Percentiles rank a stretch among this genome's conserved stretches.
These are phyloP conservation scores for Leptonema lineaticorne DNA, from an alignment of 1,140 invertebrate species.

Conservation along the genomic window DNA sequence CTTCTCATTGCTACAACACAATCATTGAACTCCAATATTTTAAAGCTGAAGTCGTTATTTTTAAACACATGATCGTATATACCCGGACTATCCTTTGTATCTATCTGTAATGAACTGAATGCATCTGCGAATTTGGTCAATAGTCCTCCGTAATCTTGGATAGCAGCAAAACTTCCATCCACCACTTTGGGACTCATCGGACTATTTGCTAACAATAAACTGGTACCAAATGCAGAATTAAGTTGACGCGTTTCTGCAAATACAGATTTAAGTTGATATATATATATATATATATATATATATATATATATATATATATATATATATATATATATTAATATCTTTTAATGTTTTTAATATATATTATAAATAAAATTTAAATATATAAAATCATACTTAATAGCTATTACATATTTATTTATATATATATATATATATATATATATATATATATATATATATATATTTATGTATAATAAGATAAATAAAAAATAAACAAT, in stretches of 20 bases:
- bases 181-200: constrained; percentile 97
- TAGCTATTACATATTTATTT: no score
- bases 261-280: no score
- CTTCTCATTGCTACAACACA: constrained; percentile 68
- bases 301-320: no score
- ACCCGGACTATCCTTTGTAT: constrained; percentile 78
- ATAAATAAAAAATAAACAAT: no score
- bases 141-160: constrained; percentile 87
- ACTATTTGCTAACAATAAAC: constrained; percentile 87
- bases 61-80: constrained; percentile 32
- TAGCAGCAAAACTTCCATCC: constrained; percentile 93
- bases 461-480: no score
- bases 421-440: no score
- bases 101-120: constrained; percentile 66
- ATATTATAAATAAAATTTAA: no score
- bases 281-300: no score
- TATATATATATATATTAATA: no score
- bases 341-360: no score
- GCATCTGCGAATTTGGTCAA: constrained; percentile 76
- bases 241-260: constrained; percentile 73
- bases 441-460: no score
- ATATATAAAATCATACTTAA: no score
- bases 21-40: constrained; percentile 45
- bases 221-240: constrained; percentile 89
- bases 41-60: constrained; percentile 15